Base-by-base conservation (phyloP, 2,888 invertebrate genomes). In the Anorthoa munda region DNA sequence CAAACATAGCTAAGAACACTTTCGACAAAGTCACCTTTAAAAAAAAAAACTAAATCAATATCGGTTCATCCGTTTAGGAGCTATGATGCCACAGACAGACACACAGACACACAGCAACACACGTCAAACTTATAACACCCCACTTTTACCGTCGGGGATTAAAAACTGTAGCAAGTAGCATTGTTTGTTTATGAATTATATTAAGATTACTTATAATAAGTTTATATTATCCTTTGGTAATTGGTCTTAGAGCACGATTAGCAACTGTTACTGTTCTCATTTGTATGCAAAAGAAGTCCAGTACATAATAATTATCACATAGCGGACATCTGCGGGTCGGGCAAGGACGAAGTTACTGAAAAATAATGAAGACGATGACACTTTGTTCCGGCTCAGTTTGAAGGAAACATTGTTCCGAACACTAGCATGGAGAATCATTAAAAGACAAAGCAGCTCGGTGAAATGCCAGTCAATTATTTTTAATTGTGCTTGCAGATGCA, bases 251-350 rank as follows among this genome's bases (percentile, higher is more conserved):
- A 78, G 18, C 72, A 56, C 45, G 46, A 63, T 39, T 61, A 51
- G 21, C 21, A 58, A 39, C 61, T 59, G 9, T 53, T 50, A 39
- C 65, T 59, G 12, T 53, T 50, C 79, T 63, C 15, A 61, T 71
- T 72, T 46, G 46, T 72, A 78, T 78, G 50, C 55, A 66, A 61
- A 71, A 65, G 61, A 58, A 53, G 53, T 58, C 17, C 23, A n/a
- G 48, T 67, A 31, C 21, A 50, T 66, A 23, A 55, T 53, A 45
- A 72, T 72, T 17, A 66, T 63, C 23, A 13, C 46, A 45, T 18
- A 60, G 21, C 26, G 55, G 63, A 73, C 74, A 31, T 63, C 66
- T 66, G 58, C n/a, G n/a, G 55, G 51, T 48, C 66, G 9, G 15
- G 23, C 53, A 59, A 72, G 58, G 58, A 58, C 18, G 18, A 39